Percentiles rank a stretch among this genome's conserved stretches.
phyloP scores from a whole-genome alignment of 2,113 vertebrate genomes.

The Ranitomeya variabilis region DNA sequence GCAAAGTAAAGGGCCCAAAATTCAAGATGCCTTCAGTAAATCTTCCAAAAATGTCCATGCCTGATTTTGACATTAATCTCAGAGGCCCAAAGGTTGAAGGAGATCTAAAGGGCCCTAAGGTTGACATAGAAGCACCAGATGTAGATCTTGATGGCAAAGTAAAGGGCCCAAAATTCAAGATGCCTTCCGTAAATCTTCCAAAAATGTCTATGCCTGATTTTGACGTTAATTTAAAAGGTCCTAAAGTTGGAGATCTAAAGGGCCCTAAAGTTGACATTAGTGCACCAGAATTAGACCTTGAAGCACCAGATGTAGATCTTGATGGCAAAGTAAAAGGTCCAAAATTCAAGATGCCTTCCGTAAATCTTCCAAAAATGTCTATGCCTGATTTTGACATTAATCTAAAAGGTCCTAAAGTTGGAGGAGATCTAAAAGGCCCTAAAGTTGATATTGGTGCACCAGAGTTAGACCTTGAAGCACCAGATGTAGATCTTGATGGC shows the following conservation, averaged over 20 bases:
- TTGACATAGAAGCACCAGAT: neutral
- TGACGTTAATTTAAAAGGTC: conserved; percentile 49
- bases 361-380: conserved; percentile 67
- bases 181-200: conserved; percentile 61
- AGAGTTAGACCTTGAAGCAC: neutral
- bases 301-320: neutral
- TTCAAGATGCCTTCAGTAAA: conserved; percentile 60
- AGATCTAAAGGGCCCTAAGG: conserved; percentile 55
- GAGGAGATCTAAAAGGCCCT: conserved; percentile 57
- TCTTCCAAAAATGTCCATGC: conserved; percentile 65
- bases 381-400: conserved; percentile 46
- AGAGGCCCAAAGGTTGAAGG: conserved; percentile 73
- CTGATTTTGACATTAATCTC: conserved; percentile 56
- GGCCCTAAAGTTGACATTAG: conserved; percentile 52
- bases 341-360: conserved; percentile 58
- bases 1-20: conserved; percentile 59
- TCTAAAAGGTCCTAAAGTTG: conserved; percentile 73
- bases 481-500: conserved; percentile 58
- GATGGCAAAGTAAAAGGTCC: conserved; percentile 62
- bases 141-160: neutral
- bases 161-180: neutral
- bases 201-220: conserved; percentile 53
- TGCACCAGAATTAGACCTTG: neutral
- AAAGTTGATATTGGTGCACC: conserved; percentile 53
- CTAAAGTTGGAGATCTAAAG: conserved; percentile 57